Percentiles rank a stretch among this genome's conserved stretches.
Evolutionary conservation across 1,140 invertebrate species (phyloP).

Genomic region (Drosophila auraria): DNA sequence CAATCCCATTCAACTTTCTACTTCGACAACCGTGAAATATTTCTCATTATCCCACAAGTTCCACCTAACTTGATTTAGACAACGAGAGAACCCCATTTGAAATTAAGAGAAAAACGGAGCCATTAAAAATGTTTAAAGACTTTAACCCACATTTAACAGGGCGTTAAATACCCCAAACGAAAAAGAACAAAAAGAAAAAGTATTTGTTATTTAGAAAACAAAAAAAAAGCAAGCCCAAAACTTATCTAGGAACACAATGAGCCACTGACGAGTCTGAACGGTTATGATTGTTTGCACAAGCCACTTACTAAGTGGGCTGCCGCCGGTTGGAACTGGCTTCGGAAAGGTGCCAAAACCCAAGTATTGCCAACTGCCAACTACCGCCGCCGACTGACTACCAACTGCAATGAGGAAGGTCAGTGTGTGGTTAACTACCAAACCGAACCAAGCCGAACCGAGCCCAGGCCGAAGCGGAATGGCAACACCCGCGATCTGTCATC

Average conservation of each 20-base stretch:
- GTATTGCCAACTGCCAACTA: slow-evolving; percentile 27
- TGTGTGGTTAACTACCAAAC: slow-evolving; percentile 68
- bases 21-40: neutral
- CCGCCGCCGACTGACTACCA: slow-evolving; percentile 21
- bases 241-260: slow-evolving; percentile 43
- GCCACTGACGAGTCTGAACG: slow-evolving; percentile 46
- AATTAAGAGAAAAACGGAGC: slow-evolving; percentile 2
- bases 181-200: slow-evolving; percentile 32
- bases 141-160: slow-evolving; percentile 50
- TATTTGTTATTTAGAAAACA: neutral
- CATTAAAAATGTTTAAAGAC: slow-evolving; percentile 42
- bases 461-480: slow-evolving; percentile 11
- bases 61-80: slow-evolving; percentile 5
- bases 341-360: slow-evolving; percentile 40
- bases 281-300: slow-evolving; percentile 55
- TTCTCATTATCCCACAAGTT: slow-evolving; percentile 2
- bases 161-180: slow-evolving; percentile 31
- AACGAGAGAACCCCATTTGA: slow-evolving; percentile 18
- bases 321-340: slow-evolving; percentile 21
- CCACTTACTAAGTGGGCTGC: slow-evolving; percentile 41
- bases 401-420: slow-evolving; percentile 64
- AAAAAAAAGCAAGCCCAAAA: slow-evolving; percentile 12
- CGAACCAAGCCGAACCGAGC: slow-evolving; percentile 36
- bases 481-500: slow-evolving; percentile 26
- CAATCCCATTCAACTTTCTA: neutral